Evolutionary conservation across 2,888 invertebrate species (phyloP).

Genomic region (Microchrysa polita): DNA sequence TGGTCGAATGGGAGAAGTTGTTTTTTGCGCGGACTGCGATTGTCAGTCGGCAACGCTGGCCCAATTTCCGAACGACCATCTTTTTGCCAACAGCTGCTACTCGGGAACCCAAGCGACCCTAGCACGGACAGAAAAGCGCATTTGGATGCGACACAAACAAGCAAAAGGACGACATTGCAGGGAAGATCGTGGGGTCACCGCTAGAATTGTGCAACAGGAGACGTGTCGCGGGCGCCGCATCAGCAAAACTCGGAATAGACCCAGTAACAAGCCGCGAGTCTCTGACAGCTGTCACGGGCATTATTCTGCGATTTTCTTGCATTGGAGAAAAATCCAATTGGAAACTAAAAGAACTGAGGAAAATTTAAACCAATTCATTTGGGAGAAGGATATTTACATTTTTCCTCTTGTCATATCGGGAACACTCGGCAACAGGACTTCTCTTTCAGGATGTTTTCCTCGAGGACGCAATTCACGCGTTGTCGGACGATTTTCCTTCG

Average conservation of each 20-base stretch:
- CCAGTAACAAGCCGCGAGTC: no score
- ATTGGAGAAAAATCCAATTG: no score
- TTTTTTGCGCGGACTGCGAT: not conserved
- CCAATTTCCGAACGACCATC: not conserved
- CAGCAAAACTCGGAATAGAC: no score
- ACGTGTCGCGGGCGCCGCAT: no score
- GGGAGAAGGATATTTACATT: no score
- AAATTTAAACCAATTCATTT: no score
- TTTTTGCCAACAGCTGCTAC: not conserved
- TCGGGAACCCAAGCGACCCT: not conserved
- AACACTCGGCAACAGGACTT: not conserved
- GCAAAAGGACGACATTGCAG: not conserved
- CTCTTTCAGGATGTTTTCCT: not conserved
- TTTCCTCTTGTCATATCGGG: not conserved
- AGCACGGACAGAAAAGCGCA: not conserved
- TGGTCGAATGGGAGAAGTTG: not conserved
- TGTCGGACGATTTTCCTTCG: not conserved
- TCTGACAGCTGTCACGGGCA: no score
- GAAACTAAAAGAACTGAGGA: no score
- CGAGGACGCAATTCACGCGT: not conserved
- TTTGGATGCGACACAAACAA: not conserved
- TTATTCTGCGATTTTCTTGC: no score
- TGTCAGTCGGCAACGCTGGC: slow-evolving; percentile 22
- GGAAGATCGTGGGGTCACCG: not conserved
- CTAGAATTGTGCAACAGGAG: no score